Base-by-base conservation (phyloP, 1,140 invertebrate genomes). In the Drosophila lacteicornis region DNA sequence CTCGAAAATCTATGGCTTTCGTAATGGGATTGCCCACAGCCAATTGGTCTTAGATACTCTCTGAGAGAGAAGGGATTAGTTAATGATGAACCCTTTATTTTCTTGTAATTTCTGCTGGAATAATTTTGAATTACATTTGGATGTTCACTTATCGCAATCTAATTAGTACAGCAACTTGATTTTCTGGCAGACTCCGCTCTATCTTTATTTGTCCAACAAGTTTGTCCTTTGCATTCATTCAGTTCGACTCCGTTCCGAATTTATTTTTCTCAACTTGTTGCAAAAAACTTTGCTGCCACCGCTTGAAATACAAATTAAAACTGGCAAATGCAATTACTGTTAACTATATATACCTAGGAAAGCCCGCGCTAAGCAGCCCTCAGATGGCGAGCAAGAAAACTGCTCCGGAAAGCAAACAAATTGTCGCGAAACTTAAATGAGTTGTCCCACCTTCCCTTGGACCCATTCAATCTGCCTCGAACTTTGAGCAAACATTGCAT, bases 401-500 rank as follows among this genome's bases (percentile, higher is more conserved):
- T 57, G 50, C 38, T 50, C 33, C 36, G 66, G 61, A 63, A 67
- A 15, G 49, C 50, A 60, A 73, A 78, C 67, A 82, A 50, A 67
- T 82, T 81, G 82, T 81, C 68, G 75, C 74, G 50, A 79, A 85
- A 85, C 82, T 85, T 85, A 85, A 85, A 81, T 82, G 80, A 82
- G 80, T 75, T 85, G 82, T 74, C 49, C 68, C 49, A 76, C 38
- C 63, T 53, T 46, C 36, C 13, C 30, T 30, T 7, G 5, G 22
- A 11, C 33, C 43, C 12, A 51, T 33, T 25, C 53, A 57, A 42
- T 45, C 43, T 19, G 15, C 19, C 65, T 12, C n/a, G 46, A 79
- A 79, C 75, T 79, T 79, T 58, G 51, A 55, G 51, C 76, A 80
- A 87, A 87, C 73, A 80, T 63, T 73, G 69, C 46, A 50, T 27